These are phyloP conservation scores for Tupaia tana DNA, from an alignment of 2,113 vertebrate genomes.

Conservation along the genomic window DNA sequence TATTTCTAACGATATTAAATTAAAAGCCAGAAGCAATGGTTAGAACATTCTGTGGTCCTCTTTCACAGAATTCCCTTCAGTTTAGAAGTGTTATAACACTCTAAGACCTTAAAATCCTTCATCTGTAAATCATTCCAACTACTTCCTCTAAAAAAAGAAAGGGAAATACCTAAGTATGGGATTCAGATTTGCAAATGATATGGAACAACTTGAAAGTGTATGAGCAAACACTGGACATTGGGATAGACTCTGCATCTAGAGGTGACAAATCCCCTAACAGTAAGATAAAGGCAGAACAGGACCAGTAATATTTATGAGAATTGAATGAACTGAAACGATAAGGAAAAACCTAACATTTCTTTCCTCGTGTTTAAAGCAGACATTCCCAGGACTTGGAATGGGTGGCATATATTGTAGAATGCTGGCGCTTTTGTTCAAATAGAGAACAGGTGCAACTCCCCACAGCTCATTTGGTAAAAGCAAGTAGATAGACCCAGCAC, in stretches of 20 bases:
- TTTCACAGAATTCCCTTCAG: neutral
- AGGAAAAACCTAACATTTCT: neutral
- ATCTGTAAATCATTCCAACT: neutral
- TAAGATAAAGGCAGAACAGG: neutral
- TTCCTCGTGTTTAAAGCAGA: neutral
- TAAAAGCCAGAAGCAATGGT: neutral
- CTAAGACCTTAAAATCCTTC: neutral
- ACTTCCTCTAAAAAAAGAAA: neutral
- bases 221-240: neutral
- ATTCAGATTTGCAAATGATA: neutral
- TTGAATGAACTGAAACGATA: neutral
- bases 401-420: neutral
- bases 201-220: neutral
- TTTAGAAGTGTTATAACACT: neutral
- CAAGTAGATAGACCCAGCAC: neutral
- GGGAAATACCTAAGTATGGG: neutral
- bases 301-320: neutral
- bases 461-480: neutral
- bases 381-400: neutral
- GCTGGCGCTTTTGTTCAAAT: neutral
- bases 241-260: fast-evolving
- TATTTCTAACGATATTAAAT: neutral
- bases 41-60: neutral
- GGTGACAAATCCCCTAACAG: neutral
- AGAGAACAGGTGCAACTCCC: neutral